Evolutionary conservation across 2,888 invertebrate species (phyloP).

Genomic region (Rhagophthalmus giganteus): DNA sequence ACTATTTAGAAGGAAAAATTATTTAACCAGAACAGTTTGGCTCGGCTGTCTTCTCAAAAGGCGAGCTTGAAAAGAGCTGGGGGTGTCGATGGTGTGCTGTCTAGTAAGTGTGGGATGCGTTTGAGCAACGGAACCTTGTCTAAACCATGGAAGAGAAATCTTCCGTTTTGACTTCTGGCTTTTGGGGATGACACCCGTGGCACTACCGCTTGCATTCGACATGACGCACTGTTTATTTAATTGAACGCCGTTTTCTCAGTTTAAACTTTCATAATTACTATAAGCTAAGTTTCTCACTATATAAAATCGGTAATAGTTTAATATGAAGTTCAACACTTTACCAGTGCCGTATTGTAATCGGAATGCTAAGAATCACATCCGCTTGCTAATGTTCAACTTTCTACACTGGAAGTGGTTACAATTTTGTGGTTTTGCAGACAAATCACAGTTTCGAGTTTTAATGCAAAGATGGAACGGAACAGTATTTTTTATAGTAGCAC

Average conservation of each 20-base stretch:
- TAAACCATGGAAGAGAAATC: conserved; percentile 88
- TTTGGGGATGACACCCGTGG: conserved; percentile 52
- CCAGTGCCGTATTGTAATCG: too few relatives aligned
- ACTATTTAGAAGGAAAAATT: conserved; percentile 20
- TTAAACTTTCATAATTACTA: too few relatives aligned
- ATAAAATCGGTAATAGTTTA: background rate
- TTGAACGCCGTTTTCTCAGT: too few relatives aligned
- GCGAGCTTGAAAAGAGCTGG: conserved; percentile 80
- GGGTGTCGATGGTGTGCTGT: conserved; percentile 90
- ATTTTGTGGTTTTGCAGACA: conserved; percentile 17
- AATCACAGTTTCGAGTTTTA: conserved; percentile 22
- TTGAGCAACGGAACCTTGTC: conserved; percentile 76
- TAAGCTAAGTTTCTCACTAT: background rate
- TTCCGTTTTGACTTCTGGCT: conserved; percentile 77
- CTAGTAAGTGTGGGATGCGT: conserved; percentile 76
- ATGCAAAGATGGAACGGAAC: conserved; percentile 5
- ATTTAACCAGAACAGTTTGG: conserved; percentile 58
- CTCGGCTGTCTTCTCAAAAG: conserved; percentile 69
- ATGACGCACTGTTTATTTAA: too few relatives aligned
- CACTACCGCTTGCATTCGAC: conserved; percentile 34
- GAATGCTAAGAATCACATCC: conserved; percentile 1
- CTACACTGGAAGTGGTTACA: conserved; percentile 24
- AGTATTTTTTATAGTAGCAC: conserved; percentile 13
- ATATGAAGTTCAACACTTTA: background rate
- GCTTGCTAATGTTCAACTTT: conserved; percentile 6